Base-by-base conservation (phyloP, 2,113 vertebrate genomes). In the Oreochromis niloticus region DNA sequence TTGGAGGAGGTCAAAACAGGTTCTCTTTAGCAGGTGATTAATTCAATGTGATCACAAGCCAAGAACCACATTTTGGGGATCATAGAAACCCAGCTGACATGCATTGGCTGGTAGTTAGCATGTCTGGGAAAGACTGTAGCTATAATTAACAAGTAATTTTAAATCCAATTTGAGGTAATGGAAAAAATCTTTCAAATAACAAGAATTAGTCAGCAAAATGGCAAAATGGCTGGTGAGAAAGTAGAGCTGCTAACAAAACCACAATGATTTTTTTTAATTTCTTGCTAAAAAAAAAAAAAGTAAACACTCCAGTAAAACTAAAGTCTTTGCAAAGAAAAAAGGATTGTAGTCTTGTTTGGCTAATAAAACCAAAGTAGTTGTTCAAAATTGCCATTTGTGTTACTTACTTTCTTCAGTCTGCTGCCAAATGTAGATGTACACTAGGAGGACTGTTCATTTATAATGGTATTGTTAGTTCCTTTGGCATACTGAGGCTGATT, bases 21-120 rank as follows among this genome's bases (percentile, higher is more conserved):
- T 83, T 88, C 50, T 79, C 50, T 83, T 71, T 27, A 90, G 81
- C 79, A 83, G 61, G 39, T 89, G 90, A 89, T 93, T 87, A 88
- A 91, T 91, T 71, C 16, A 32, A 41, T 9, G 48, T 34, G 55
- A 88, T 80, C 85, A 48, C 12, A 87, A 81, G 88, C 90, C 91
- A 87, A 85, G 46, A 84, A 66, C 59, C 75, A 87, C 88, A 86
- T 88, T 90, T 85, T 75, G 22, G 68, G 63, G 46, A 82, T 17
- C 32, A 17, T 85, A 87, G 57, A 55, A 81, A 81, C 46, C 8
- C 10, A 73, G 78, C 52, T 85, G 82, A 81, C 85, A 32, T 61
- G 68, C 19, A 80, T 66, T 46, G 63, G 61, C 63, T 55, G 36
- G 46, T 7, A 9, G 83, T 87, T 80, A 34, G 59, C 30, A 48